These are phyloP conservation scores for Lasiurus cinereus DNA, from an alignment of 2,113 vertebrate species.

Conservation along the genomic window DNA sequence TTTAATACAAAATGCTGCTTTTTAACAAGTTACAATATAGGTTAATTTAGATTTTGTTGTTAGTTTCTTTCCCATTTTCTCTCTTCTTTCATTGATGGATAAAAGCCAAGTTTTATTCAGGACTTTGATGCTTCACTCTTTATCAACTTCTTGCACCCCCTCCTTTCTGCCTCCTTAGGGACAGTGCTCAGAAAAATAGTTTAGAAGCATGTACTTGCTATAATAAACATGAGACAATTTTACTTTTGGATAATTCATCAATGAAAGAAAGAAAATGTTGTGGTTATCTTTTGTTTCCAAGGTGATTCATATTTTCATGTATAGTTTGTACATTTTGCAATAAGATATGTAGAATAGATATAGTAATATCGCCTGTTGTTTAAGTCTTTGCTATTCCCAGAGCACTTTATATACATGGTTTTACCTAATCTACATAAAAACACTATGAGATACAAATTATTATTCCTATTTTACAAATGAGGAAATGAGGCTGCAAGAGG, in stretches of 20 bases:
- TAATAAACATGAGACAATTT: conserved; percentile 28
- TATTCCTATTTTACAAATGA: conserved; percentile 37
- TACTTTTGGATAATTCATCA: conserved; percentile 18
- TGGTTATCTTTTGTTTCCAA: conserved; percentile 16
- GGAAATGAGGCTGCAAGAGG: not conserved
- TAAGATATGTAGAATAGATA: not conserved
- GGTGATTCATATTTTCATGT: not conserved
- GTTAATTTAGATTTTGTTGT: not conserved
- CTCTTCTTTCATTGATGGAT: not conserved
- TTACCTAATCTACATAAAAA: not conserved
- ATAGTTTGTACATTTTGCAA: not conserved
- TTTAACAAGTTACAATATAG: not conserved
- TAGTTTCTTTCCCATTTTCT: not conserved
- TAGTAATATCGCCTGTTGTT: conserved; percentile 5
- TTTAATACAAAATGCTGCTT: not conserved
- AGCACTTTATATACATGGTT: not conserved
- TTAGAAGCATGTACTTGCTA: not conserved
- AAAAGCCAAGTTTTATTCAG: conserved; percentile 1
- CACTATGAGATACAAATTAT: not conserved
- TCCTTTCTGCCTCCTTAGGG: not conserved
- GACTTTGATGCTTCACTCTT: not conserved
- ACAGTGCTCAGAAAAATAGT: not conserved
- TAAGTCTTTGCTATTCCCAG: not conserved
- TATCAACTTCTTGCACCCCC: not conserved
- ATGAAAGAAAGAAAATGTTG: not conserved